Conservation (phyloP, 2,888 invertebrate genomes). For the Ectobius pallidus region DNA sequence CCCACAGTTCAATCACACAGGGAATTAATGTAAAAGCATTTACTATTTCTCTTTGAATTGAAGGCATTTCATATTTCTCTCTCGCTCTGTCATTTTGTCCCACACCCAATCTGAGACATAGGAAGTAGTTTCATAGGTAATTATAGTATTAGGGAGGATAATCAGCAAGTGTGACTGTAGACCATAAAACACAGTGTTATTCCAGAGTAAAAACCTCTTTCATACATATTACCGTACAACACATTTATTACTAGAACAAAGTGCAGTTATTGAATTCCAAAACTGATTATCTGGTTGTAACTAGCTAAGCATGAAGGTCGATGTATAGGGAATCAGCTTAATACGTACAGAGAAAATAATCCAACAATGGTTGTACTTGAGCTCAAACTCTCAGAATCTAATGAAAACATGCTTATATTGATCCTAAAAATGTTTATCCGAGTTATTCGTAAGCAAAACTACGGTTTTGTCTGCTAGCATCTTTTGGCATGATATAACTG, state of each 20-base stretch:
- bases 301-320: no score
- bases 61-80: conserved; percentile 6
- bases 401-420: no score
- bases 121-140: not conserved
- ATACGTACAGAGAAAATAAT: no score
- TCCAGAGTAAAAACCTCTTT: conserved; percentile 12
- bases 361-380: no score
- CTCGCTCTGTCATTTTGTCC: not conserved
- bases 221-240: not conserved
- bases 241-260: not conserved
- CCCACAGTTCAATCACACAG: not conserved
- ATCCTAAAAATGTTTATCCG: no score
- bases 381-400: no score
- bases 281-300: no score
- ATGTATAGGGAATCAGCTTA: no score
- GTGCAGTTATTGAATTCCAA: no score
- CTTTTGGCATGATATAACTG: no score
- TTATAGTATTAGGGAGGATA: conserved; percentile 29
- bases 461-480: no score
- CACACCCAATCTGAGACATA: not conserved
- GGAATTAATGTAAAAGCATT: not conserved
- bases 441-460: no score
- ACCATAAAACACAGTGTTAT: conserved; percentile 15
- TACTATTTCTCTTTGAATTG: not conserved
- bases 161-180: conserved; percentile 35